Conservation (phyloP, 2,113 vertebrate genomes). For the Apaloderma vittatum region DNA sequence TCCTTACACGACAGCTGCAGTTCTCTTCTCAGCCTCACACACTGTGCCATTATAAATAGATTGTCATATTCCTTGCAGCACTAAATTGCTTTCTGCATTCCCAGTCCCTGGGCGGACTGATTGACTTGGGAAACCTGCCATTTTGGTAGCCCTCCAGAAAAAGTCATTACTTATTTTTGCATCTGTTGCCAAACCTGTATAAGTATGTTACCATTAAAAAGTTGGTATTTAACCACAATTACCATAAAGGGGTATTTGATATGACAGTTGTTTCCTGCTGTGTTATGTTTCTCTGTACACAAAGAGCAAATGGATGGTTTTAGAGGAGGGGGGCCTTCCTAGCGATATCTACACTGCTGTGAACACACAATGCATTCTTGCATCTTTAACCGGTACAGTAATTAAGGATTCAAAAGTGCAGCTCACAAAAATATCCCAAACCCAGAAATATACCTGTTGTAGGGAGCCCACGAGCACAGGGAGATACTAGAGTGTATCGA, state of each 20-base stretch:
- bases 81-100: slow-evolving; percentile 67
- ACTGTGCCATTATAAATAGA: slow-evolving; percentile 74
- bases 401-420: neutral
- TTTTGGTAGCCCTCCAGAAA: slow-evolving; percentile 30
- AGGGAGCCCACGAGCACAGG: neutral
- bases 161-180: slow-evolving; percentile 43
- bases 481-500: neutral
- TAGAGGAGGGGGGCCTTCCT: neutral
- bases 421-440: neutral
- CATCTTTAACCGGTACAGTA: neutral
- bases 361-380: neutral
- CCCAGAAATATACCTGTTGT: neutral
- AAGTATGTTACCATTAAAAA: slow-evolving; percentile 47
- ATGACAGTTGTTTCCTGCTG: slow-evolving; percentile 53
- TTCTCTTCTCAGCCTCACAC: slow-evolving; percentile 49
- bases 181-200: slow-evolving; percentile 48
- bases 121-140: slow-evolving; percentile 58
- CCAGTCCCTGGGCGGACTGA: slow-evolving; percentile 2
- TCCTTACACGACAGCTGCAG: slow-evolving; percentile 75
- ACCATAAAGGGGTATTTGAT: slow-evolving; percentile 35
- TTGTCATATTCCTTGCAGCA: slow-evolving; percentile 70
- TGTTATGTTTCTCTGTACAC: slow-evolving; percentile 13
- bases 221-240: slow-evolving; percentile 29
- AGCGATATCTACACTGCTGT: neutral
- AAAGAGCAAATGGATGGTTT: slow-evolving; percentile 31